phyloP scores from a whole-genome alignment of 2,113 vertebrate species.

The Chaenogobius annularis region DNA sequence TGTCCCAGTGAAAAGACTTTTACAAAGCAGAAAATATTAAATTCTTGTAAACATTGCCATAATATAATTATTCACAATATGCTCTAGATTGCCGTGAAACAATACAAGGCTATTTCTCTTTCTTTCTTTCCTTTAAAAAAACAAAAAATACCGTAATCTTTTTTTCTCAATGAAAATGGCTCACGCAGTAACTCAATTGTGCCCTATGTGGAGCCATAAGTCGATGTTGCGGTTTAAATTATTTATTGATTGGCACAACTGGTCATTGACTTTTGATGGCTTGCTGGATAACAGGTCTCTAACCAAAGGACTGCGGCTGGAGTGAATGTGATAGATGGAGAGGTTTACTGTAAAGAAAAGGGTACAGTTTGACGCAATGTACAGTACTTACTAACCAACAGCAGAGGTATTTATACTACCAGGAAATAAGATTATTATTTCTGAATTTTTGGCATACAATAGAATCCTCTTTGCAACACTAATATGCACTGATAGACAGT shows the following conservation, averaged over 20 bases:
- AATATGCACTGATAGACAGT: too few relatives aligned
- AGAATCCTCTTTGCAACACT: too few relatives aligned
- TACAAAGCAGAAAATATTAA: constrained; percentile 1
- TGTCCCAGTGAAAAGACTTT: neutral
- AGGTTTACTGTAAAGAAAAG: constrained; percentile 15
- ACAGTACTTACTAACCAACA: neutral
- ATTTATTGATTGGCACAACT: constrained; percentile 40
- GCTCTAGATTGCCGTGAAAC: constrained; percentile 15
- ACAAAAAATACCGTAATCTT: neutral
- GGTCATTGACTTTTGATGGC: constrained; percentile 3
- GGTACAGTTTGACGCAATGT: constrained; percentile 8
- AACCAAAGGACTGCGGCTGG: constrained; percentile 4
- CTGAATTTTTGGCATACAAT: too few relatives aligned
- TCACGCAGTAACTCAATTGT: constrained; percentile 28
- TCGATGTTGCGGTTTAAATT: constrained; percentile 27
- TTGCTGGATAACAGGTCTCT: constrained; percentile 7
- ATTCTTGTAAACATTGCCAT: neutral
- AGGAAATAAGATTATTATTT: too few relatives aligned
- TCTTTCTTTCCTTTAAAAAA: neutral
- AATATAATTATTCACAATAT: constrained; percentile 3
- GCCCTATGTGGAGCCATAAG: neutral
- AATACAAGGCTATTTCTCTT: neutral
- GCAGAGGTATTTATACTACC: too few relatives aligned
- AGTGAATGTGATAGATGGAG: constrained; percentile 39
- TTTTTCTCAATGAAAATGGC: constrained; percentile 1